Evolutionary conservation across 2,888 invertebrate genomes (phyloP).

Genomic region (Pollenia griseotomentosa): DNA sequence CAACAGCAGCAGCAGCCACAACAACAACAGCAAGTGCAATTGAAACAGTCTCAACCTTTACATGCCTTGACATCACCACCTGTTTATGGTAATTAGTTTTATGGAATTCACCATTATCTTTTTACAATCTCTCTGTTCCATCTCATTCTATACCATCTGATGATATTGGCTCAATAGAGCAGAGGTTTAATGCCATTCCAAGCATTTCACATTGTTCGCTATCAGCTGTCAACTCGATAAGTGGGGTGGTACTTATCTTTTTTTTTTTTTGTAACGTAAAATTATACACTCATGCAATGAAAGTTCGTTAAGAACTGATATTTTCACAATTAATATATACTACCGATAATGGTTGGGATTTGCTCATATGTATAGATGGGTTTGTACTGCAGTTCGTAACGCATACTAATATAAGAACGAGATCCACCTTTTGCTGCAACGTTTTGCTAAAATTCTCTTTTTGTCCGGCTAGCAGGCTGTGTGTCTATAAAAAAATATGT

Average conservation of each 20-base stretch:
- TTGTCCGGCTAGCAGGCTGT: no score
- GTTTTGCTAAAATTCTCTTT: no score
- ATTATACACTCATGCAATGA: no score
- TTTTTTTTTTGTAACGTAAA: no score
- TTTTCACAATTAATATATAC: no score
- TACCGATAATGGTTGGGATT: no score
- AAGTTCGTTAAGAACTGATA: no score
- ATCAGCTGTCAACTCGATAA: background rate
- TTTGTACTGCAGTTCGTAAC: no score
- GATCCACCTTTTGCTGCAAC: no score
- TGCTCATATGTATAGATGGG: no score
- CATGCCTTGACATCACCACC: slow-evolving; percentile 54
- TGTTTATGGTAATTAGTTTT: slow-evolving; percentile 71
- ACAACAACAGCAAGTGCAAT: slow-evolving; percentile 41
- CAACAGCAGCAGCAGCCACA: slow-evolving; percentile 46
- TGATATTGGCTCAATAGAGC: slow-evolving; percentile 5
- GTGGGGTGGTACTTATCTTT: background rate
- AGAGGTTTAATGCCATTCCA: slow-evolving; percentile 28
- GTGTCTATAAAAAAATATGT: no score
- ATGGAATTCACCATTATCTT: slow-evolving; percentile 20
- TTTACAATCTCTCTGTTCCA: background rate
- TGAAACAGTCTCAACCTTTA: slow-evolving; percentile 53
- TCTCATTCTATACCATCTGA: background rate
- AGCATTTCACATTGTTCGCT: background rate
- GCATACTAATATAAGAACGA: no score